Base-by-base conservation (phyloP, 2,888 invertebrate genomes). In the Onchidella celtica region DNA sequence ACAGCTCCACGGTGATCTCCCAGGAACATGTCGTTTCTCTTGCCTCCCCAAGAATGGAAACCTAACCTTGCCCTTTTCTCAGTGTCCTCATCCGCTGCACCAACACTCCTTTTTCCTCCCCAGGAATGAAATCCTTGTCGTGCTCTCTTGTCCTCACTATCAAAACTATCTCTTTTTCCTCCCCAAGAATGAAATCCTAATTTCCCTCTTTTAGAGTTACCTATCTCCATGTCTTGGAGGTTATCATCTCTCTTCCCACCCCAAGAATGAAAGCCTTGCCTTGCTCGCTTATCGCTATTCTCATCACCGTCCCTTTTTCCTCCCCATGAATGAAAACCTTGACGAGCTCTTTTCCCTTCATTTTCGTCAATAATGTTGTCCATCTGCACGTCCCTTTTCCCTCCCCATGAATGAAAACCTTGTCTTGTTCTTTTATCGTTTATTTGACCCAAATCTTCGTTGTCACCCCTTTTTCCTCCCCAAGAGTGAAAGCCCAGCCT, bases 351-450 rank as follows among this genome's bases (percentile, higher is more conserved):
- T 57, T 72, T 57, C 9, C 55, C 32, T n/a, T n/a, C 17, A n/a
- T 68, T n/a, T 21, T 66, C 63, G n/a, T n/a, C n/a, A n/a, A n/a
- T n/a, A n/a, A n/a, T n/a, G 29, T 4, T 3, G 14, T n/a, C 63
- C n/a, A 27, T 4, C 3, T 29, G 3, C 14, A 14, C 47, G n/a
- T 57, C 27, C 34, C 72, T 29, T 9, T 72, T 72, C 4, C 72
- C 72, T n/a, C 72, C 72, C 72, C 72, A 72, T n/a, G 72, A 72
- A 72, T 72, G 32, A 29, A 72, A 57, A 21, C 57, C 72, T 11
- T 57, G 4, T 57, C 21, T 72, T 21, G n/a, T 17, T 72, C 72
- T 32, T 21, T 69, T 69, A n/a, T 69, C 40, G 9, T 47, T 17
- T 11, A 11, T 47, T 47, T 47, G n/a, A n/a, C n/a, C n/a, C n/a